Evolutionary conservation across 2,888 invertebrate genomes (phyloP), one percentile per base, ranked within the genome.

Genomic region (Entomobrya proxima): DNA sequence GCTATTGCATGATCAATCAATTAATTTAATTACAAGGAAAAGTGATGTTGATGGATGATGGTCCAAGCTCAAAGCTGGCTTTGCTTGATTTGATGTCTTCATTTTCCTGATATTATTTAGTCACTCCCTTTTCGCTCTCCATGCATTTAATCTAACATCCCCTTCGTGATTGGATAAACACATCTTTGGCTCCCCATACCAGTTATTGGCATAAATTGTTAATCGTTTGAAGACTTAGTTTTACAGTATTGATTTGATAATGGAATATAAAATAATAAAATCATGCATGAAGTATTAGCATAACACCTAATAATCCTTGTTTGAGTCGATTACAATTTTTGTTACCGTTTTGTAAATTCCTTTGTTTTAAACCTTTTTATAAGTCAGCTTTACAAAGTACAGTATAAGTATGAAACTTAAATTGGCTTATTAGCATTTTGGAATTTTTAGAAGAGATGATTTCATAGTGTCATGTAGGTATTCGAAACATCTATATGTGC

Each of bases 1-100:
- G 69, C 72, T 44, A 85, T 86, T 88, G 88, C 89, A 89, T 87
- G 88, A 90, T 90, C 89, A 89, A 88, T 90, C 90, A 90, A 89
- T 90, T 89, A 90, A 89, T 88, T 89, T 90, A 90, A 89, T 90
- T 89, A 88, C 88, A 86, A 86, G 77, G 87, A 75, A 67, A 83
- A 76, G 85, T 89, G 90, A 90, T 88, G 89, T 87, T 88, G 87
- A 88, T 86, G 87, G 87, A 85, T 87, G 88, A 86, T 85, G 79
- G 86, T 78, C 77, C 50, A 58, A 55, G 35, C n/a, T n/a, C n/a
- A n/a, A n/a, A n/a, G n/a, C n/a, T n/a, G n/a, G n/a, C n/a, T 61
- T 47, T 47, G 72, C 64, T 21, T 81, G 77, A 81, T 84, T 87
- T 88, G 88, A 88, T 88, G 84, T 89, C 87, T 88, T 89, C 84